Evolutionary conservation across 2,888 invertebrate species (phyloP).

Genomic region (Onchidella celtica): DNA sequence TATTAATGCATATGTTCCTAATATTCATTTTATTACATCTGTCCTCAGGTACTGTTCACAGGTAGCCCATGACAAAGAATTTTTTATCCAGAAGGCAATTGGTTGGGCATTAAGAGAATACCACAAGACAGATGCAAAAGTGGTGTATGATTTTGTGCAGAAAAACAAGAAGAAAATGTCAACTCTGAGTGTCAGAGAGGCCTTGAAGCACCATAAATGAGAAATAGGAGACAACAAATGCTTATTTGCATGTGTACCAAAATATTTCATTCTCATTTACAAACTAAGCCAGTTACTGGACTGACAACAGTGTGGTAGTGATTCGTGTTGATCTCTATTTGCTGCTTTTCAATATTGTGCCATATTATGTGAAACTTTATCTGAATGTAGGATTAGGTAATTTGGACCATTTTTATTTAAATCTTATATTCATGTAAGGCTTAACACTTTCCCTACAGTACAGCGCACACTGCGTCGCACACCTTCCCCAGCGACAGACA

Average conservation of each 20-base stretch:
- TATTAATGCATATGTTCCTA: too few relatives aligned
- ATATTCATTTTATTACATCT: too few relatives aligned
- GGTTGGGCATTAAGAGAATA: slow-evolving; percentile 61
- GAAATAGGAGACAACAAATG: too few relatives aligned
- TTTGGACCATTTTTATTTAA: too few relatives aligned
- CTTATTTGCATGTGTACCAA: neutral
- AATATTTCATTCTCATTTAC: neutral
- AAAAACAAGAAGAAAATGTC: slow-evolving; percentile 55
- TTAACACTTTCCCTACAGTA: too few relatives aligned
- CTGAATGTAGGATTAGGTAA: too few relatives aligned
- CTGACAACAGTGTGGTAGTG: neutral
- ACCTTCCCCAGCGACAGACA: too few relatives aligned
- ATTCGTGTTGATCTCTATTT: too few relatives aligned
- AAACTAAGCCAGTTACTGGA: neutral
- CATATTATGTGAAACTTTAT: too few relatives aligned
- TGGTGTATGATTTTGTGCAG: slow-evolving; percentile 55
- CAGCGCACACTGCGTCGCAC: too few relatives aligned
- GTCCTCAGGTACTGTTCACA: slow-evolving; percentile 56
- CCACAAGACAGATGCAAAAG: slow-evolving; percentile 45
- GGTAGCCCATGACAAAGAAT: slow-evolving; percentile 57
- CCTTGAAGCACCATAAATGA: slow-evolving; percentile 56
- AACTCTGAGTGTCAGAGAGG: slow-evolving; percentile 56
- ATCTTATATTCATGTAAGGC: too few relatives aligned
- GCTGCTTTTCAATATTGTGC: too few relatives aligned
- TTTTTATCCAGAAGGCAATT: slow-evolving; percentile 63